Conservation (phyloP, 2,113 vertebrate species). For the Entomyzon cyanotis region DNA sequence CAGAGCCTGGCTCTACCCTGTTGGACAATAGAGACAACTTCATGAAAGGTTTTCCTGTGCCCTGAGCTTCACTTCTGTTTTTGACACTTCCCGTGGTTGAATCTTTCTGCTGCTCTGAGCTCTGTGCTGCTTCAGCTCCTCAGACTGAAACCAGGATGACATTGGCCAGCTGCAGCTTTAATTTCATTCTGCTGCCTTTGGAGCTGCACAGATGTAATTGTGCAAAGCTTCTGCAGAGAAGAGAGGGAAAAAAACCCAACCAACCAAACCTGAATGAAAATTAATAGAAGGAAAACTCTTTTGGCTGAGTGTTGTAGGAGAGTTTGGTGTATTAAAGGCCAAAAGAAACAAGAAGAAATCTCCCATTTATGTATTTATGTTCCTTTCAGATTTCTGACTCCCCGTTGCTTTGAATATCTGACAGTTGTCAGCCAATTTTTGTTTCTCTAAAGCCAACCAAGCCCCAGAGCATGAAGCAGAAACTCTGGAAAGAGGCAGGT, state of each 20-base stretch:
- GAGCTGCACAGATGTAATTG: not conserved
- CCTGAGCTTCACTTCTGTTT: conserved; percentile 21
- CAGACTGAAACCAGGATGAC: not conserved
- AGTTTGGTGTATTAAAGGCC: not conserved
- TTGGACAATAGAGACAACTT: not conserved
- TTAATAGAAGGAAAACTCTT: not conserved
- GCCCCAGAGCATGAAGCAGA: not conserved
- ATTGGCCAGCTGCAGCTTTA: not conserved
- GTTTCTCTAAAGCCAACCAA: not conserved
- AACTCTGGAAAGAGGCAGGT: not conserved
- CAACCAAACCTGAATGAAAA: not conserved
- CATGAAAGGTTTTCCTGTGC: not conserved
- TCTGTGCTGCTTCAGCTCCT: not conserved
- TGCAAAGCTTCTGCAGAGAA: not conserved
- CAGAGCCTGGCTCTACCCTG: not conserved
- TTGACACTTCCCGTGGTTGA: not conserved
- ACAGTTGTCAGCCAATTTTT: not conserved
- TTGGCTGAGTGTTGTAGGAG: not conserved
- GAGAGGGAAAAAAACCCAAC: fast-evolving
- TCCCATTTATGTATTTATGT: not conserved
- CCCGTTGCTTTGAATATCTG: not conserved
- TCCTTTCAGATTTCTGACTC: not conserved
- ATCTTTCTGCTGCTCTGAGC: not conserved
- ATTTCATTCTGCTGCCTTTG: not conserved
- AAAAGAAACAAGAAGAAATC: not conserved